These are phyloP conservation scores for Dolichomitus sp. DNA, from an alignment of 2,888 invertebrate species.

Conservation along the genomic window DNA sequence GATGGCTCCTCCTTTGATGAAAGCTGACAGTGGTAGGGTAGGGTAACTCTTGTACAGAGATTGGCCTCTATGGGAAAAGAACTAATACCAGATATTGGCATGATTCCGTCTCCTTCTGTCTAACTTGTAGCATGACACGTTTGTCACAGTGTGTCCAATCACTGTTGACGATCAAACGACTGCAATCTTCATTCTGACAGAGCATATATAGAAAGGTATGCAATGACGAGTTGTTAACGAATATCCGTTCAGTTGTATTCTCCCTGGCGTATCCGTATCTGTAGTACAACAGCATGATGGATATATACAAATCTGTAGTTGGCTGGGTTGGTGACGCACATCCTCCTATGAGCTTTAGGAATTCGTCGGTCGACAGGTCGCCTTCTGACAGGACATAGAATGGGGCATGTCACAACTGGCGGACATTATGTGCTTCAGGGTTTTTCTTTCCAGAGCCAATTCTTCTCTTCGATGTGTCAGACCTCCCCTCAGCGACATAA, in stretches of 20 bases:
- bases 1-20: constrained; percentile 46
- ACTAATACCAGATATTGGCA: constrained; percentile 7
- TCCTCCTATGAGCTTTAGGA: not conserved
- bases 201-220: not conserved
- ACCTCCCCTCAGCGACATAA: constrained; percentile 2
- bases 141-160: not conserved
- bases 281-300: not conserved
- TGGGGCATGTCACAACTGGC: constrained; percentile 10
- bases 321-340: constrained; percentile 3
- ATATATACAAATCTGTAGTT: not conserved
- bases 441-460: constrained; percentile 30
- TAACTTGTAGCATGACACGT: not conserved
- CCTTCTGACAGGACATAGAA: not conserved
- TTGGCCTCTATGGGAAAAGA: constrained; percentile 5
- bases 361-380: not conserved
- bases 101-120: not conserved
- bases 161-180: not conserved
- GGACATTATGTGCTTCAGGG: not conserved
- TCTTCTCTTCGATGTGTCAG: constrained; percentile 32
- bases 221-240: constrained; percentile 43
- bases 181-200: not conserved
- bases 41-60: constrained; percentile 9
- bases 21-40: constrained; percentile 26
- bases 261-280: not conserved
- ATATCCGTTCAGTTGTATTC: constrained; percentile 19